Evolutionary conservation across 1,140 invertebrate species (phyloP), one percentile per base, ranked within the genome.

Genomic region (Armadillidium nasatum): DNA sequence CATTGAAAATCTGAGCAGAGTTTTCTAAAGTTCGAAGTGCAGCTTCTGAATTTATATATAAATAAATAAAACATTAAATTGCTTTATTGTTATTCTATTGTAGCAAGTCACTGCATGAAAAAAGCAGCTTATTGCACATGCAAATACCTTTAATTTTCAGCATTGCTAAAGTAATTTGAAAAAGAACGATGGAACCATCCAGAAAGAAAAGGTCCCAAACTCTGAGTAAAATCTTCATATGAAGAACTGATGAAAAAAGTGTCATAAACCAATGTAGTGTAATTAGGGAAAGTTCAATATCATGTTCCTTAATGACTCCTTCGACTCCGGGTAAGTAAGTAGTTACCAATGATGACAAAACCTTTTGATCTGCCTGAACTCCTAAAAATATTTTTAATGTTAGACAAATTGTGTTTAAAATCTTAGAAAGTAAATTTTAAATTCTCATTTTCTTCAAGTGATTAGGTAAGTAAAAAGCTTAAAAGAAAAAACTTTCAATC

Each of bases 181-280:
- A 99, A n/a, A 99, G 87, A 69, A 98, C 91, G 78, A 96, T 90
- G 11, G 95, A 96, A 60, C 98, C 97, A 85, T 98, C 92, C 81
- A 93, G 90, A 84, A 99, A 97, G 84, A 99, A 95, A 76, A 97
- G 87, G 86, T 99, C 98, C 97, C 97, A 99, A 79, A 99, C 91
- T 76, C 95, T 88, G 4, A 99, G 86, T 60, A 99, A 87, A 77
- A 98, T 93, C 86, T 95, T 96, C 89, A 97, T 96, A 82, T 97
- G 94, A n/a, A 99, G 93, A 76, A 98, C 95, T 83, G 95, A 97
- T 4, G 96, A 94, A 87, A 97, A 98, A n/a, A 99, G 85, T 2
- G 97, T 98, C 44, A 99, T 86, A 85, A 99, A 98, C 97, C 98
- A 99, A 84, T 98, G 94, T 78, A 98, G 87, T 13, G 94, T 96